Percentiles rank a stretch among this genome's conserved stretches.
phyloP scores from a whole-genome alignment of 2,797 vertebrate genomes.

The Ptychobarbus kaznakovi region DNA sequence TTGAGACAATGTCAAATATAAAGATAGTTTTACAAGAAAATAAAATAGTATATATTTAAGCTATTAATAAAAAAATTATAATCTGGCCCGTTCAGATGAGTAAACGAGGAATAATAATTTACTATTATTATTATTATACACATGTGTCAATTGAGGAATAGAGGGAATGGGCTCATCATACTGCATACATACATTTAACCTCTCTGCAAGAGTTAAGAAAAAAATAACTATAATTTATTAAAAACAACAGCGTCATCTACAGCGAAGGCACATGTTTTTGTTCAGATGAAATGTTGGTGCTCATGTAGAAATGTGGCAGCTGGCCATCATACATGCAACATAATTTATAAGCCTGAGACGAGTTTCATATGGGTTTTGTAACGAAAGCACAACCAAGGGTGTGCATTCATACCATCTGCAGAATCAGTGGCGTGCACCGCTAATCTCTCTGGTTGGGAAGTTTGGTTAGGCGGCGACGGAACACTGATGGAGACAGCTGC shows the following conservation, averaged over 20 bases:
- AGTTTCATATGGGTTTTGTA: conserved; percentile 49
- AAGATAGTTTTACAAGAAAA: not conserved
- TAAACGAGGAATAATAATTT: not conserved
- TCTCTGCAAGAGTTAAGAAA: not conserved
- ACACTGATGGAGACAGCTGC: conserved; percentile 78
- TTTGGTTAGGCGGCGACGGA: conserved; percentile 75
- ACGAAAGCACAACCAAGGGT: conserved; percentile 66
- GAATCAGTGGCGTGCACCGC: conserved; percentile 77
- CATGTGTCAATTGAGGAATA: not conserved
- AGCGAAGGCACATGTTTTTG: conserved; percentile 27
- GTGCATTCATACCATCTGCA: conserved; percentile 77
- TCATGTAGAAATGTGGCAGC: conserved; percentile 30
- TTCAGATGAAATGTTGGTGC: conserved; percentile 42
- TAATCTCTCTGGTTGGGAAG: conserved; percentile 80
- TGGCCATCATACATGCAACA: conserved; percentile 41
- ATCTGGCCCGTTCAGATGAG: not conserved
- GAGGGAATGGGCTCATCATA: not conserved
- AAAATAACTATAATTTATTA: conserved; percentile 6
- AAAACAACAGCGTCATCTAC: conserved; percentile 20
- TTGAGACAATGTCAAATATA: not conserved
- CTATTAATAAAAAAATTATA: not conserved
- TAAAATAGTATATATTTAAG: not conserved
- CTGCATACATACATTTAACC: not conserved
- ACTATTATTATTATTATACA: not conserved
- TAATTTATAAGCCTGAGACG: conserved; percentile 35